Evolutionary conservation across 2,797 vertebrate genomes (phyloP).

Genomic region (Hydrocynus forskahlii): DNA sequence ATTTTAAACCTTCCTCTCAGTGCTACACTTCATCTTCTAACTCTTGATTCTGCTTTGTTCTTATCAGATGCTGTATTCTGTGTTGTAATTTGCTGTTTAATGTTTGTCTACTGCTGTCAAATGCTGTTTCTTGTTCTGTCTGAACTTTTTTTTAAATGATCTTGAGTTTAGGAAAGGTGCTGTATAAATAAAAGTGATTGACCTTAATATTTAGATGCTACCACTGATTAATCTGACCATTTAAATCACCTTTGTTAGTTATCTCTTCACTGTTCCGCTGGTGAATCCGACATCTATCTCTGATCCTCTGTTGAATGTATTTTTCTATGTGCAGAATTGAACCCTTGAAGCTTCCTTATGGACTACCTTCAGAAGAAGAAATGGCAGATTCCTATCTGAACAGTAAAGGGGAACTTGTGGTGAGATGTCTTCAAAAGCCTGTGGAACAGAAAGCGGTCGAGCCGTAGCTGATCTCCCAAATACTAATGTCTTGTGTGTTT

Average conservation of each 20-base stretch:
- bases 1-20: no score
- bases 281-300: not conserved
- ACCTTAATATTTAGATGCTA: not conserved
- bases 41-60: no score
- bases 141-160: no score
- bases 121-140: no score
- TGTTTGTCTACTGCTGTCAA: no score
- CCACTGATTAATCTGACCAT: not conserved
- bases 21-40: no score
- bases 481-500: constrained; percentile 12
- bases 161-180: no score
- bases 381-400: constrained; percentile 87
- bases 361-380: constrained; percentile 89
- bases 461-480: constrained; percentile 62
- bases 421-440: constrained; percentile 78
- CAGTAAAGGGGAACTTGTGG: constrained; percentile 86
- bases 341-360: constrained; percentile 88
- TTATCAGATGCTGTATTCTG: no score
- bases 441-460: constrained; percentile 74
- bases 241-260: not conserved
- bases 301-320: not conserved
- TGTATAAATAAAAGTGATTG: no score
- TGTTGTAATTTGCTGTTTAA: no score
- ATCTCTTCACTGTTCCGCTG: not conserved
- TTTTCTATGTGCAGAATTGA: constrained; percentile 78